Evolutionary conservation across 2,888 invertebrate genomes (phyloP), one percentile per base, ranked within the genome.

Genomic region (Syritta pipiens): DNA sequence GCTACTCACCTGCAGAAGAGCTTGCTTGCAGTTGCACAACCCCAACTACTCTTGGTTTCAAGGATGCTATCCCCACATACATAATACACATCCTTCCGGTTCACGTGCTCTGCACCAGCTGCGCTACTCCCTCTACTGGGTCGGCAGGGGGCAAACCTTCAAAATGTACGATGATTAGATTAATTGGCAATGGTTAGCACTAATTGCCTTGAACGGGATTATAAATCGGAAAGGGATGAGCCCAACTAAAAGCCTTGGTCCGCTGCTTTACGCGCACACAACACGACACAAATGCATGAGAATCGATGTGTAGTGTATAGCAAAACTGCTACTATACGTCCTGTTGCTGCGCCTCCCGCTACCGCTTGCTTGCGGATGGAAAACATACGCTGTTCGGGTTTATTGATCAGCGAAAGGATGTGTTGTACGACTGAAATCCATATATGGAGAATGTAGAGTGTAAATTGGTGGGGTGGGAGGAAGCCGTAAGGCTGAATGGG

Each of bases 121-220:
- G n/a, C n/a, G n/a, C n/a, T n/a, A n/a, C n/a, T n/a, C n/a, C n/a
- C n/a, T n/a, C n/a, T n/a, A n/a, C n/a, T n/a, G n/a, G n/a, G n/a
- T n/a, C n/a, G n/a, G n/a, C n/a, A n/a, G n/a, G n/a, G n/a, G n/a
- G n/a, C n/a, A n/a, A n/a, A n/a, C n/a, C n/a, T n/a, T n/a, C n/a
- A 37, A 68, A 48, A 48, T 22, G 1, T 28, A 57, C 20, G n/a
- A 37, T 28, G 20, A 57, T 48, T 57, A 57, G 55, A 68, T 68
- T 57, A 68, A 55, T 68, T 68, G 67, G 55, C 48, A 48, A 30
- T 12, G 20, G 37, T 40, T 37, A 68, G 28, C 40, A 48, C 37
- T 57, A 68, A 68, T 57, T 67, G 67, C 67, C 57, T 35, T 26
- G 46, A 55, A 46, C 44, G 26, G 10, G 32, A 67, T 12, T 67